Base-by-base conservation (phyloP, 2,797 vertebrate genomes). In the Tapera naevia region DNA sequence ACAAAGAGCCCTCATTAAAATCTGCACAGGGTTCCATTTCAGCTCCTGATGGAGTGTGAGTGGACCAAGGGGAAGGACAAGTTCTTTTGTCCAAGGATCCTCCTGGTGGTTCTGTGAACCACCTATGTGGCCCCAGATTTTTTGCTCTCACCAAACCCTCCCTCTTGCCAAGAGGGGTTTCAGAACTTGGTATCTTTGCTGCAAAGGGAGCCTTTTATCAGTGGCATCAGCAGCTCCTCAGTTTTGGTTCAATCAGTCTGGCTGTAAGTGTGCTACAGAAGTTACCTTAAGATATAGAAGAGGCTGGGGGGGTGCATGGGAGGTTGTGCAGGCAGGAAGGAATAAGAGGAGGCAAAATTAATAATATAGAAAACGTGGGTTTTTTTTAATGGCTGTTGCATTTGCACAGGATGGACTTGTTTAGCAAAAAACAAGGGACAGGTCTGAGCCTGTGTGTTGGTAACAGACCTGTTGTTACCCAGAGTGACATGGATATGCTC, bases 1-100 rank as follows among this genome's bases (percentile, higher is more conserved):
- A 76, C 85, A 67, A 95, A 92, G 78, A 69, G 5, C 50, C 86
- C 71, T 86, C 21, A 3, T 81, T 65, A 46, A 89, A 94, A 62
- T 50, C 53, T 45, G 46, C 19, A 2, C 5, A 33, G 61, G 69
- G 45, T 5, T 87, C 32, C 4, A 23, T 9, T 21, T 13, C 25
- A 50, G 88, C 73, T 79, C 37, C 75, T 62, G 58, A 54, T n/a
- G 73, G 56, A 43, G 37, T 23, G 0, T 2, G 0, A 10, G n/a
- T 0, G 64, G 64, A 19, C 48, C 71, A 8, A 30, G 27, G 51
- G 79, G 16, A 22, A 54, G 75, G 35, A 19, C 0, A 4, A 18
- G 33, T 17, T 3, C 45, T 23, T 56, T 12, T 65, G 32, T 35
- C 12, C 2, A 6, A 7, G 53, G 17, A 35, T 57, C 28, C 66